Evolutionary conservation across 2,888 invertebrate genomes (phyloP), one percentile per base, ranked within the genome.

Genomic region (Drosophila formosana): DNA sequence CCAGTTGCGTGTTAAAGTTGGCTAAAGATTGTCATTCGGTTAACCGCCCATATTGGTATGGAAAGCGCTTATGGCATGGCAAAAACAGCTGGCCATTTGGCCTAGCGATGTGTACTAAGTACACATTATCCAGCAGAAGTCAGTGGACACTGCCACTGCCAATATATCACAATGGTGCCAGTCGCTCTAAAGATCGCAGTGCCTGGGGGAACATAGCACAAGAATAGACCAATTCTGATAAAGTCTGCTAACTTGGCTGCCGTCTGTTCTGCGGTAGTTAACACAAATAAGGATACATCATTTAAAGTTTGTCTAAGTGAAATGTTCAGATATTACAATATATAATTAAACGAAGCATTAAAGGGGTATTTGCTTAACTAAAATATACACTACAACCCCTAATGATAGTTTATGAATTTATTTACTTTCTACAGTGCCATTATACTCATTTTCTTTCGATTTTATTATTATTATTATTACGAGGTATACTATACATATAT

Each of bases 41-140:
- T 55, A 34, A 32, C 30, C 50, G 49, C 28, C 56, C 67, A 66
- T 53, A 56, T 72, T 61, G 75, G 69, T 66, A 69, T 66, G 65
- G 55, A 9, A 67, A n/a, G 18, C 18, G 18, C 18, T 18, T 18
- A 18, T 18, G 18, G 37, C 37, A 37, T 37, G 37, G 37, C 25
- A 3, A 75, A 82, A 83, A 82, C 82, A 82, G 82, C 76, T 82
- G 82, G 69, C 74, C 63, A 68, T 83, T 70, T 72, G 30, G 61
- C 61, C 72, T 61, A 60, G 39, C 46, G 66, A 72, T 60, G 7
- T 30, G 72, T 51, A 72, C 58, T 58, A 72, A 49, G 26, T 50
- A 47, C 39, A 23, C 13, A 25, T 23, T 45, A 34, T 65, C 25
- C 6, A 28, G 13, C 49, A 28, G 47, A 7, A 34, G 34, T 34